Percentiles rank a stretch among this genome's conserved stretches.
phyloP scores from a whole-genome alignment of 1,140 invertebrate genomes.

The Pseudoatta argentina region DNA sequence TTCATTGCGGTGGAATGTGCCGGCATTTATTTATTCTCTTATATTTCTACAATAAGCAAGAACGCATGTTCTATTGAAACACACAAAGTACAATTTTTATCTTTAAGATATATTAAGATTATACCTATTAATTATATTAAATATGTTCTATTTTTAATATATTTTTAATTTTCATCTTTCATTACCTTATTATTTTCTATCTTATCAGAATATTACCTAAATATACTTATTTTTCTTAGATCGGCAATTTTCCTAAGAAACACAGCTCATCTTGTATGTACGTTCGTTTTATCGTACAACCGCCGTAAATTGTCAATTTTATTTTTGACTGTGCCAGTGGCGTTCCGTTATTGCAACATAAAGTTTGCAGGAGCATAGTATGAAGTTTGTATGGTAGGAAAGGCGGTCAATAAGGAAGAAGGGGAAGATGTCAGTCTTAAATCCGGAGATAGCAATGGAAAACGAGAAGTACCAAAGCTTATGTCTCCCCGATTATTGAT shows the following conservation, averaged over 20 bases:
- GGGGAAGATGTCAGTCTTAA: conserved; percentile 15
- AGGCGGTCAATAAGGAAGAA: conserved; percentile 32
- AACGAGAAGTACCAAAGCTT: conserved; percentile 12
- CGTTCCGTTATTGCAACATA: conserved; percentile 35
- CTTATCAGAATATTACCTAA: background rate
- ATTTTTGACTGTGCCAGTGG: conserved; percentile 29
- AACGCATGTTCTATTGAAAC: background rate
- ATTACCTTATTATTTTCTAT: background rate
- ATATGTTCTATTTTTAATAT: background rate
- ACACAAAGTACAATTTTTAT: background rate
- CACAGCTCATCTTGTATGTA: background rate
- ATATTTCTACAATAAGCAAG: conserved; percentile 11
- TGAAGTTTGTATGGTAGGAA: background rate
- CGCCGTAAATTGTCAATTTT: conserved; percentile 36
- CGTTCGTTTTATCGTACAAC: conserved; percentile 19
- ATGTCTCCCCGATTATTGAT: background rate
- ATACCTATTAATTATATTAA: background rate
- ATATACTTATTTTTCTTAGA: background rate
- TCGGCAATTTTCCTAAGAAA: conserved; percentile 21
- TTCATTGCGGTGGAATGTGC: conserved; percentile 42
- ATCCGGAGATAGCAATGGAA: conserved; percentile 4
- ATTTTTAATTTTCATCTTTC: background rate
- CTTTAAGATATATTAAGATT: background rate
- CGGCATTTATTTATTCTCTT: conserved; percentile 43
- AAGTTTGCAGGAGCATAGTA: conserved; percentile 19